Evolutionary conservation across 2,888 invertebrate genomes (phyloP), one percentile per base, ranked within the genome.

Genomic region (Syritta pipiens): DNA sequence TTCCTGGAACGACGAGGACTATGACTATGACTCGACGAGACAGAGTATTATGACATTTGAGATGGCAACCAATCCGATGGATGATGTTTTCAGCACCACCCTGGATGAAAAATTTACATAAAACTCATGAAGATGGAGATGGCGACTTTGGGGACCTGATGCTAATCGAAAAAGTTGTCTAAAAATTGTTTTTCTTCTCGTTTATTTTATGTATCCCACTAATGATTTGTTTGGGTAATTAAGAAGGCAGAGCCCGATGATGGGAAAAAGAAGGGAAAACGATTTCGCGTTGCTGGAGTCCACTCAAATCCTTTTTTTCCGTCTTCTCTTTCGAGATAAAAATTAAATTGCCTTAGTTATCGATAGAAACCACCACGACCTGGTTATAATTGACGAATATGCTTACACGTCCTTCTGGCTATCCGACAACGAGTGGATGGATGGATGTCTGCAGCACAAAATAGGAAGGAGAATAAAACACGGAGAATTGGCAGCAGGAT

Each of bases 31-130:
- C n/a, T n/a, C 71, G 53, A 59, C 71, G 30, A 71, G 72, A 72
- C 77, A 60, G 60, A 72, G 72, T 77, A 72, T 77, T 77, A 77
- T 77, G 77, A 77, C 77, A 77, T 72, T 72, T 67, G 71, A 72
- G 72, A 77, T 72, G 72, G 65, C n/a, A n/a, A n/a, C 71, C 77
- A 77, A 77, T 77, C 65, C 53, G 72, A 72, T 77, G 77, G 65
- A 65, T 72, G 77, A n/a, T n/a, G n/a, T n/a, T 72, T 48, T 19
- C 40, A 67, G 72, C 72, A 72, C 62, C 72, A 72, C 77, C 77
- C 72, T 26, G 65, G 72, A 53, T 59, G 32, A 22, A 59, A 71
- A 72, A 77, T 77, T 77, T 77, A 77, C 72, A 77, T 77, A 77
- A 65, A 72, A 77, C 74, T 59, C 67, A 75, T 57, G 46, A 30